phyloP scores from a whole-genome alignment of 2,113 vertebrate genomes.

The Nymphicus hollandicus region DNA sequence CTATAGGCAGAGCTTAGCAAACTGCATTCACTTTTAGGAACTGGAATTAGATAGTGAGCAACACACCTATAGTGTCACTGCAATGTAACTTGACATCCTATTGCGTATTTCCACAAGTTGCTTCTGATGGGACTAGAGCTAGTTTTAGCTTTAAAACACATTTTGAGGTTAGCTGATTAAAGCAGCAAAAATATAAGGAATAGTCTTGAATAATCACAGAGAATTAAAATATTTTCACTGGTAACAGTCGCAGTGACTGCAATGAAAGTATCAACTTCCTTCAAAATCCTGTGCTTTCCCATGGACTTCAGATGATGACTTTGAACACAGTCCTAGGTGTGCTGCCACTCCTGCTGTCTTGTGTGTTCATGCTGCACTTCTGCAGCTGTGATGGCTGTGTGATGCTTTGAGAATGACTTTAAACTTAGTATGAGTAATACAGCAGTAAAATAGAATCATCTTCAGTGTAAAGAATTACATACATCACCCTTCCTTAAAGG shows the following conservation, averaged over 20 bases:
- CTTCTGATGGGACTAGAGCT: background rate
- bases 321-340: background rate
- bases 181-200: slow-evolving; percentile 22
- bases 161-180: slow-evolving; percentile 38
- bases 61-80: background rate
- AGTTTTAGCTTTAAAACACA: slow-evolving; percentile 8
- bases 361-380: background rate
- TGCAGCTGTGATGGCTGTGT: background rate
- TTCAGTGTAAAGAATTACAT: background rate
- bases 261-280: background rate
- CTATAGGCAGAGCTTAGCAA: background rate
- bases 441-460: background rate
- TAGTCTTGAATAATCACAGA: background rate
- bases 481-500: background rate
- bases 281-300: background rate
- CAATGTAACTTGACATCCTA: background rate
- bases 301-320: background rate
- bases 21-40: background rate
- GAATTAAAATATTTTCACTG: background rate
- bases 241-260: background rate
- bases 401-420: background rate
- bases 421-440: background rate
- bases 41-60: background rate
- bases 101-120: background rate
- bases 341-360: background rate